phyloP scores from a whole-genome alignment of 2,888 invertebrate species.

The Caenorhabditis japonica region DNA sequence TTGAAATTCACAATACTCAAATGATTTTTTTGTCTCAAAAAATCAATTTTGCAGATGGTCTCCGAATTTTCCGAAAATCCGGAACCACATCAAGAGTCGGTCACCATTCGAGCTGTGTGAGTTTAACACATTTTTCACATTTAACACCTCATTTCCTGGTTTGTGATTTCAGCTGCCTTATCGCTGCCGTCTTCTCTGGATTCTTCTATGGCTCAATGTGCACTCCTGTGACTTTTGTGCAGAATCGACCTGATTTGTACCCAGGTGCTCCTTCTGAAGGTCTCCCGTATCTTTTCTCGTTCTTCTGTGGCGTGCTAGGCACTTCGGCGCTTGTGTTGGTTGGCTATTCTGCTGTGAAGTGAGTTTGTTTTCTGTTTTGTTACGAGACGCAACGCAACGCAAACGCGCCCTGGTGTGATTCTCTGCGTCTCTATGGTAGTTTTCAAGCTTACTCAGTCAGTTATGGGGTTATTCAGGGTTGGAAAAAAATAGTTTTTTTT shows the following conservation, averaged over 20 bases:
- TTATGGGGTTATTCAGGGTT: too few species aligned
- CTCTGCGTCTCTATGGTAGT: background rate
- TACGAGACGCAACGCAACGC: too few species aligned
- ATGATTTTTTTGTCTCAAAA: too few species aligned
- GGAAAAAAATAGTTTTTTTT: conserved; percentile 4
- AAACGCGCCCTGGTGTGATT: too few species aligned
- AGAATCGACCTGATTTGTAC: conserved; percentile 74
- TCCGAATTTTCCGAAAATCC: too few species aligned
- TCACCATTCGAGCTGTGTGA: too few species aligned
- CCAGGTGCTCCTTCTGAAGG: conserved; percentile 57
- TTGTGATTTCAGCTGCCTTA: conserved; percentile 78
- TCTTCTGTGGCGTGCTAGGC: conserved; percentile 78
- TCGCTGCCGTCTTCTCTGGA: conserved; percentile 78
- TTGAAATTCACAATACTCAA: too few species aligned
- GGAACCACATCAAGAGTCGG: too few species aligned
- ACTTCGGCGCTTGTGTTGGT: conserved; percentile 76
- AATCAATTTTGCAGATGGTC: too few species aligned
- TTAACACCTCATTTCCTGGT: background rate
- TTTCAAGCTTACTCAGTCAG: too few species aligned
- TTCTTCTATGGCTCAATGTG: conserved; percentile 79
- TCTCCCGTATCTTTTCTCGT: conserved; percentile 78
- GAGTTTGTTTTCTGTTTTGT: too few species aligned
- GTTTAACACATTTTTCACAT: too few species aligned
- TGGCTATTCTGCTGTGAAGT: conserved; percentile 76
- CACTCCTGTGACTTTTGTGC: conserved; percentile 79